Percentiles rank a stretch among this genome's conserved stretches.
Conservation (phyloP, 2,113 vertebrate species). For the Syngnathoides biaculeatus region DNA sequence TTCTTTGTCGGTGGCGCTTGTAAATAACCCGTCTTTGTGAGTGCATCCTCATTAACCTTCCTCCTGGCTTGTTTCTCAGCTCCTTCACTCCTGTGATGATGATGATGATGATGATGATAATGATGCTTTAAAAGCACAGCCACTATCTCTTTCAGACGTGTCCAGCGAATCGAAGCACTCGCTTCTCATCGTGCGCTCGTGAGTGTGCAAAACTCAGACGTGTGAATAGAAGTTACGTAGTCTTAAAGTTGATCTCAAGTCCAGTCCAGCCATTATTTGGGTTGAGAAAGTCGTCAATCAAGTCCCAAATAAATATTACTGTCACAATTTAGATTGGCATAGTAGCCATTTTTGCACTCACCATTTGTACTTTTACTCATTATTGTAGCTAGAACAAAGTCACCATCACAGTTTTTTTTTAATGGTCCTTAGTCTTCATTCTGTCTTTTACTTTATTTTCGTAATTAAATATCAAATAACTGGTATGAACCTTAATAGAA, state of each 20-base stretch:
- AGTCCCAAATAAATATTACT: no score
- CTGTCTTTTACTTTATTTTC: no score
- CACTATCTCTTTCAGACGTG: slow-evolving; percentile 5
- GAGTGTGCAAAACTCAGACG: neutral
- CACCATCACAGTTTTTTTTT: no score
- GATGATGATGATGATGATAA: slow-evolving; percentile 36
- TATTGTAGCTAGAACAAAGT: no score
- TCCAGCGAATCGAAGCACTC: neutral
- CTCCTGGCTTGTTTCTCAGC: slow-evolving; percentile 14
- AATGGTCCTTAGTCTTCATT: no score
- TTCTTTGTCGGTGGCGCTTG: slow-evolving; percentile 49
- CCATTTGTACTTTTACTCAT: no score
- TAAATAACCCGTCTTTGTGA: slow-evolving; percentile 49
- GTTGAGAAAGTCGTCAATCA: neutral
- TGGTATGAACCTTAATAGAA: no score
- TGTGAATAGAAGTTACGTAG: neutral
- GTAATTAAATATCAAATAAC: no score
- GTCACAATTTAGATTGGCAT: no score
- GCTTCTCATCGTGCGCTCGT: neutral
- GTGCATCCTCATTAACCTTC: slow-evolving; percentile 45
- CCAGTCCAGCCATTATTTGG: neutral
- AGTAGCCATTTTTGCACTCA: no score
- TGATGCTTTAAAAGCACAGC: slow-evolving; percentile 33
- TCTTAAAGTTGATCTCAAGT: neutral
- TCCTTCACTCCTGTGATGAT: slow-evolving; percentile 25